Evolutionary conservation across 2,113 vertebrate genomes (phyloP).

Genomic region (Rissa tridactyla): DNA sequence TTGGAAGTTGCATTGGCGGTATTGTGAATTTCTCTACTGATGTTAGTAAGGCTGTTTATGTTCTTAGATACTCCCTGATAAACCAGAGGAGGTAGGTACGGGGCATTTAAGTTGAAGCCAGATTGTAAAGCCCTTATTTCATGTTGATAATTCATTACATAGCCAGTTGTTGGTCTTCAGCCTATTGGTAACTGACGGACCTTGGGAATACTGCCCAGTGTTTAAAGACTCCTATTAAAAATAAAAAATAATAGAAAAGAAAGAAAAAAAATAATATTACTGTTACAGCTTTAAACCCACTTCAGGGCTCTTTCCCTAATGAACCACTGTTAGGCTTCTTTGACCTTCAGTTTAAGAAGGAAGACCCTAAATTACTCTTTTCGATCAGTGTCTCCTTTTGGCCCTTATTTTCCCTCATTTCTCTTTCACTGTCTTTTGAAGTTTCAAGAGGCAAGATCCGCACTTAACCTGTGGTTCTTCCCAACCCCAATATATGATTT

Average conservation of each 20-base stretch:
- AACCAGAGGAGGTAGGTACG: background rate
- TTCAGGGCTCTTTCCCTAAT: background rate
- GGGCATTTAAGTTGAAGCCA: background rate
- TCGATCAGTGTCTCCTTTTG: background rate
- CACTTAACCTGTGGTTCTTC: constrained; percentile 9
- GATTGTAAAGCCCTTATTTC: background rate
- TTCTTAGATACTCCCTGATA: background rate
- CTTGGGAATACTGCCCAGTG: background rate
- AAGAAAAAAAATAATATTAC: background rate
- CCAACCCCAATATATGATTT: background rate
- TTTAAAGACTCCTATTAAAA: background rate
- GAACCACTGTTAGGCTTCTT: background rate
- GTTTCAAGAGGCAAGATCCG: constrained; percentile 1
- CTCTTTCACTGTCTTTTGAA: constrained; percentile 23
- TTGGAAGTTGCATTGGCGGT: background rate
- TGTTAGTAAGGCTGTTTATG: background rate
- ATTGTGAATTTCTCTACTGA: background rate
- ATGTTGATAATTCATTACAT: background rate
- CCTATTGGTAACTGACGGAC: background rate
- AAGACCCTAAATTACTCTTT: background rate
- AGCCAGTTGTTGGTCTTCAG: background rate
- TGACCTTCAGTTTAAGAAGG: background rate
- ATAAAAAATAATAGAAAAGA: background rate
- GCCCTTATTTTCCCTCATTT: background rate
- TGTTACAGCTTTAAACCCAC: background rate